These are phyloP conservation scores for Gallinago undulata DNA, from an alignment of 2,113 vertebrate genomes.

Conservation along the genomic window DNA sequence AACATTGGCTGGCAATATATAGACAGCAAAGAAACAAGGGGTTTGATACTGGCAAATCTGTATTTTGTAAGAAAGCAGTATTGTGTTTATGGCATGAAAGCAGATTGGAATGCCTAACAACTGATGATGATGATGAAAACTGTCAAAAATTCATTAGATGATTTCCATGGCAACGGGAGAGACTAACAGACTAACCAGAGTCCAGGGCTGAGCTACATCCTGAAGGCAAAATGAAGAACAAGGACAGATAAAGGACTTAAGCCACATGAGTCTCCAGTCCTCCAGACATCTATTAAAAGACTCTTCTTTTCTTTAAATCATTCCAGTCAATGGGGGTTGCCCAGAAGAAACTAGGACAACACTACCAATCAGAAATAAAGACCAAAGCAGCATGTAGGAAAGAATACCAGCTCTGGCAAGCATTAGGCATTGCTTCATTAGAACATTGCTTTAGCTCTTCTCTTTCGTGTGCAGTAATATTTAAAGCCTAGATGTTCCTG, in stretches of 20 bases:
- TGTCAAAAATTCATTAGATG: neutral
- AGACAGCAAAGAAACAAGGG: neutral
- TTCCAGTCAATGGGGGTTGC: neutral
- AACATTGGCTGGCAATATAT: neutral
- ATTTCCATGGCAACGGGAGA: slow-evolving; percentile 2
- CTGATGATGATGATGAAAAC: neutral
- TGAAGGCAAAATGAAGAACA: neutral
- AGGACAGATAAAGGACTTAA: neutral
- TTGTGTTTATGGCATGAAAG: neutral
- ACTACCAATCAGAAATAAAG: neutral
- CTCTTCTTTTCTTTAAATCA: neutral
- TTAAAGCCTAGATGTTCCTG: neutral
- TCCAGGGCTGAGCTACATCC: neutral
- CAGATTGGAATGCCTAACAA: neutral
- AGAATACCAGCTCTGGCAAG: neutral
- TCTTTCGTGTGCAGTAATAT: neutral
- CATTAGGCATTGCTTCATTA: neutral
- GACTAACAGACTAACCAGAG: neutral
- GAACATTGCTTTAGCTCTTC: neutral
- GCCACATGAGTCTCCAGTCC: neutral
- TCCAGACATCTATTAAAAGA: neutral
- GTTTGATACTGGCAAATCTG: neutral
- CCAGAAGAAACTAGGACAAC: neutral
- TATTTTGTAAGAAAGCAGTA: neutral
- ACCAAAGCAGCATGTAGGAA: neutral